These are phyloP conservation scores for Eulemur coronatus DNA, from an alignment of 2,797 vertebrate genomes.

Conservation along the genomic window DNA sequence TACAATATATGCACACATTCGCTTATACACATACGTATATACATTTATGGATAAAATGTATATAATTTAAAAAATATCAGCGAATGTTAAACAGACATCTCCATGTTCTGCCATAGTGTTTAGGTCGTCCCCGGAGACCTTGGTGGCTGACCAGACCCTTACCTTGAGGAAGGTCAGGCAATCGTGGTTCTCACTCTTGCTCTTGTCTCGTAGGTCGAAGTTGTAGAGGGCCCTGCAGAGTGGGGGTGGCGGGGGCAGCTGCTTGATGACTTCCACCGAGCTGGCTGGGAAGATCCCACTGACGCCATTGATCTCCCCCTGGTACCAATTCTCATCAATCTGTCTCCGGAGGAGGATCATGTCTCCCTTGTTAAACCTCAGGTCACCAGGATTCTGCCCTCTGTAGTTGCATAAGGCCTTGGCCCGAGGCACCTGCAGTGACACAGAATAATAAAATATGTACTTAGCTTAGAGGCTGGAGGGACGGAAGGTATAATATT, in stretches of 20 bases:
- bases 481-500: neutral
- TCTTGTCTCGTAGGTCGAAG: slow-evolving; percentile 88
- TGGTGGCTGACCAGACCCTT: neutral
- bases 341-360: slow-evolving; percentile 85
- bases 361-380: slow-evolving; percentile 87
- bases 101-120: neutral
- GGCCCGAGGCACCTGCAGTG: slow-evolving; percentile 86
- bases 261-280: slow-evolving; percentile 86
- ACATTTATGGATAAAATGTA: neutral
- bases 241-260: slow-evolving; percentile 85
- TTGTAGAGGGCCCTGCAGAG: slow-evolving; percentile 91
- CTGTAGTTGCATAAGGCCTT: slow-evolving; percentile 86
- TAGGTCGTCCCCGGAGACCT: neutral
- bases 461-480: neutral
- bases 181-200: slow-evolving; percentile 86
- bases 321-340: slow-evolving; percentile 90
- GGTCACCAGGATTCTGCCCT: slow-evolving; percentile 87
- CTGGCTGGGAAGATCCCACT: slow-evolving; percentile 84
- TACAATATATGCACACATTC: neutral
- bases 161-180: slow-evolving; percentile 92
- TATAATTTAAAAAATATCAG: neutral
- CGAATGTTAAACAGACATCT: neutral
- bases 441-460: slow-evolving; percentile 39
- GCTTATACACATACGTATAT: neutral
- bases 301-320: slow-evolving; percentile 86